Base-by-base conservation (phyloP, 2,888 invertebrate genomes). In the Harpalus rufipes region DNA sequence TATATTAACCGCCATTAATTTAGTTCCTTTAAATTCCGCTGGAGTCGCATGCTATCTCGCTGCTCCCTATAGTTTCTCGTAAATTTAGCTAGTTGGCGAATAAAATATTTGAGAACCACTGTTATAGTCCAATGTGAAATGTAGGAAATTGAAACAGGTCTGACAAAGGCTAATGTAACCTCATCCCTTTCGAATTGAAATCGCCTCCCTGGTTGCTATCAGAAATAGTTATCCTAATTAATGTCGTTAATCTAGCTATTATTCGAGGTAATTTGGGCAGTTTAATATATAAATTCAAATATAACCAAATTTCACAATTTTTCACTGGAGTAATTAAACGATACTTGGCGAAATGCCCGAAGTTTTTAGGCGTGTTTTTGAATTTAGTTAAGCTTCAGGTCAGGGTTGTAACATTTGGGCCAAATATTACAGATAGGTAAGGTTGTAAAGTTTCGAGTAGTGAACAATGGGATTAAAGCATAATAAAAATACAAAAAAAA, bases 351-450 rank as follows among this genome's bases (percentile, higher is more conserved):
- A 63, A 63, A 68, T 68, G 39, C 39, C 68, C 32, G 12, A 68
- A n/a, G 68, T 68, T 68, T 65, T 65, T 65, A 65, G 14, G 7
- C 65, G 12, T 68, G 68, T 41, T 68, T 63, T 68, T 65, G 32
- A 51, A 65, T 25, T 14, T 68, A 39, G 68, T 68, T 39, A 25
- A 14, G 6, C 41, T 68, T 68, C 12, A 39, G 68, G 39, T 68
- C 68, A 68, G 68, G 68, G 68, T 68, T 59, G 44, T 12, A 59
- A 59, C 59, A 14, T 59, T 16, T 59, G 2, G 5, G 14, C 16
- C 3, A 59, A 59, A 59, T 59, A 59, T 14, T 59, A 14, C 14
- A 14, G 7, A 59, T 3, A 59, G 16, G 0, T 7, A 14, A 16
- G 16, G 14, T n/a, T 44, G 1, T 44, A 44, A n/a, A n/a, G 44